Evolutionary conservation across 2,797 vertebrate genomes (phyloP).

Genomic region (Stomatorhinus walkeri): DNA sequence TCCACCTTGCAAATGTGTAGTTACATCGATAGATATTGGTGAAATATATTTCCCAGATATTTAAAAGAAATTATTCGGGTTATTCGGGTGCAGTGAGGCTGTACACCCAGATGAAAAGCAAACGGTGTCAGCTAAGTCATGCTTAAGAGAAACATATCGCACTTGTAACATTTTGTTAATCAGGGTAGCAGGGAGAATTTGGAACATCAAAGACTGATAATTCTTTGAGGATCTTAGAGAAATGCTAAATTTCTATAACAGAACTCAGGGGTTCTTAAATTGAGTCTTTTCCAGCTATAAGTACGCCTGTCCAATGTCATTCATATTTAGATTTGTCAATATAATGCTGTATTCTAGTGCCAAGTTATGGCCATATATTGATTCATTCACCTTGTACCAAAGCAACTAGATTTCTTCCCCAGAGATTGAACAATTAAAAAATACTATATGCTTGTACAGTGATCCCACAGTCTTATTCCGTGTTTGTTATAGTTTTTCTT

Average conservation of each 20-base stretch:
- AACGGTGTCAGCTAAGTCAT: background rate
- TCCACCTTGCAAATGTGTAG: background rate
- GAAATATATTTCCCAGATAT: background rate
- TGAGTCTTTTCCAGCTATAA: background rate
- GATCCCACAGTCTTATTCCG: background rate
- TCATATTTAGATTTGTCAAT: background rate
- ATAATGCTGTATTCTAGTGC: background rate
- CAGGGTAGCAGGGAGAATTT: background rate
- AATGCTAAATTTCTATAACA: background rate
- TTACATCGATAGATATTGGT: background rate
- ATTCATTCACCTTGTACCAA: background rate
- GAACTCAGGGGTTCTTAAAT: background rate
- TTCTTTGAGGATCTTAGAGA: background rate
- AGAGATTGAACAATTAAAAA: background rate
- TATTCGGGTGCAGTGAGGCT: background rate
- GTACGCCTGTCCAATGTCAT: background rate
- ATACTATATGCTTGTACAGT: background rate
- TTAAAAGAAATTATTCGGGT: background rate
- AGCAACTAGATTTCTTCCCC: background rate
- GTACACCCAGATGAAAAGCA: background rate
- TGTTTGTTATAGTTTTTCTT: background rate
- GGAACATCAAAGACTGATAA: background rate
- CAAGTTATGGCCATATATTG: background rate
- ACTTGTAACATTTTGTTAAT: background rate
- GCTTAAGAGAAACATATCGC: background rate